Evolutionary conservation across 1,140 invertebrate species (phyloP).

Genomic region (Euura lappo): DNA sequence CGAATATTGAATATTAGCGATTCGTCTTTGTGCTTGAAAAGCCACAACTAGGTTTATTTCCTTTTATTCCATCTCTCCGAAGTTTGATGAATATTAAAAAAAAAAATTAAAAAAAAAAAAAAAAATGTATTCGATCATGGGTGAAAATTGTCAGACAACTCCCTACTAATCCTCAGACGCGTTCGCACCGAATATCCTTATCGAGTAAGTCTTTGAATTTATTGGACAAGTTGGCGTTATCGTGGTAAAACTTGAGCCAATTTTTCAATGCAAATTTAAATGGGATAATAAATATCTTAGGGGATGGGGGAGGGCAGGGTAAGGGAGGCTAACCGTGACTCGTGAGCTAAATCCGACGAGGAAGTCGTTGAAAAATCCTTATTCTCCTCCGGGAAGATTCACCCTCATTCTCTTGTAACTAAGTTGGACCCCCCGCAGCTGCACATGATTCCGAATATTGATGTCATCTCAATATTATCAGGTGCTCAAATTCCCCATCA

Average conservation of each 20-base stretch:
- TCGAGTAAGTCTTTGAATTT: constrained; percentile 2
- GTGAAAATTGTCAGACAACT: background rate
- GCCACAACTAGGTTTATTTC: too few species aligned
- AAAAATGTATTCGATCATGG: background rate
- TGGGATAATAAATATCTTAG: constrained; percentile 38
- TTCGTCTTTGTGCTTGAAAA: too few species aligned
- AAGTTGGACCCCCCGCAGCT: too few species aligned
- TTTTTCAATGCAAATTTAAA: constrained; percentile 40
- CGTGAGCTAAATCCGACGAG: background rate
- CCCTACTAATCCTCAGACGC: background rate
- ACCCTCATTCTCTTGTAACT: background rate
- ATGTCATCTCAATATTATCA: too few species aligned
- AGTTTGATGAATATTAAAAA: background rate
- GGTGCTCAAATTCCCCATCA: too few species aligned
- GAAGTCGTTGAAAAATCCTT: background rate
- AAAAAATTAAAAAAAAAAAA: background rate
- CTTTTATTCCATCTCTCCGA: too few species aligned
- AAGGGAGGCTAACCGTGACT: background rate
- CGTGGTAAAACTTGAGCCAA: constrained; percentile 7
- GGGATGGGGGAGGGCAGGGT: background rate
- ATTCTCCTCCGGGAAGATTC: background rate
- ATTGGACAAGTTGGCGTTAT: background rate
- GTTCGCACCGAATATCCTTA: background rate
- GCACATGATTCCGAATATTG: too few species aligned
- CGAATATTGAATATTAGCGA: too few species aligned